A percentile compares a stretch with the other conserved stretches of the same genome.
Evolutionary conservation across 2,888 invertebrate species (phyloP).

Genomic region (Drosophila emarginata): DNA sequence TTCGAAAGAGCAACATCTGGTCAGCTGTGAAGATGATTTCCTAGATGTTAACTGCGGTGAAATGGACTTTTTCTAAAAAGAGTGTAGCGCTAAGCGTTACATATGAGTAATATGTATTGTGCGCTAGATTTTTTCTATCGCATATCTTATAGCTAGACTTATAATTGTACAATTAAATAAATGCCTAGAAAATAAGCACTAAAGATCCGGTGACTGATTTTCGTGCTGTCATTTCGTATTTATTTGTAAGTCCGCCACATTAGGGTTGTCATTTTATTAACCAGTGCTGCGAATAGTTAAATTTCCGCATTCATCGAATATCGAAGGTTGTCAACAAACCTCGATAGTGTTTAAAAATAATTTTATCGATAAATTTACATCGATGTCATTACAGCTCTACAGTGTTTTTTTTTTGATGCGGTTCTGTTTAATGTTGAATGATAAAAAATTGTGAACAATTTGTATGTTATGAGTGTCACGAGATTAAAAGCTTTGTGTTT

Average conservation of each 20-base stretch:
- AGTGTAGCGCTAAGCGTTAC: slow-evolving; percentile 58
- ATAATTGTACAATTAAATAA: slow-evolving; percentile 71
- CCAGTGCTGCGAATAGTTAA: too few relatives aligned
- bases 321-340: too few relatives aligned
- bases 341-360: not conserved
- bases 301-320: too few relatives aligned
- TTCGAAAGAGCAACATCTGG: slow-evolving; percentile 50
- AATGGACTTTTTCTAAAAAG: slow-evolving; percentile 87
- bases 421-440: slow-evolving; percentile 30
- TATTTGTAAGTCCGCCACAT: not conserved
- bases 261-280: slow-evolving; percentile 5
- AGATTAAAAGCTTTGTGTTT: slow-evolving; percentile 22
- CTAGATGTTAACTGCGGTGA: slow-evolving; percentile 88
- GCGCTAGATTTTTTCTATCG: slow-evolving; percentile 49
- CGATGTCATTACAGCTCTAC: slow-evolving; percentile 8
- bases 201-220: not conserved
- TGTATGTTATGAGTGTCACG: slow-evolving; percentile 24
- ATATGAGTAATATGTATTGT: slow-evolving; percentile 13
- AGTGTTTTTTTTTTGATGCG: slow-evolving; percentile 19
- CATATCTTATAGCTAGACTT: slow-evolving; percentile 58
- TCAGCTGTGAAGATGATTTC: slow-evolving; percentile 86
- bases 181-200: slow-evolving; percentile 57
- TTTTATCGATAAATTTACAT: too few relatives aligned
- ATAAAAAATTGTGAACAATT: slow-evolving; percentile 23
- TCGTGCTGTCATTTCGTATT: too few relatives aligned